Percentiles rank a stretch among this genome's conserved stretches.
Conservation (phyloP, 2,113 vertebrate species). For the Himantopus leucocephalus region DNA sequence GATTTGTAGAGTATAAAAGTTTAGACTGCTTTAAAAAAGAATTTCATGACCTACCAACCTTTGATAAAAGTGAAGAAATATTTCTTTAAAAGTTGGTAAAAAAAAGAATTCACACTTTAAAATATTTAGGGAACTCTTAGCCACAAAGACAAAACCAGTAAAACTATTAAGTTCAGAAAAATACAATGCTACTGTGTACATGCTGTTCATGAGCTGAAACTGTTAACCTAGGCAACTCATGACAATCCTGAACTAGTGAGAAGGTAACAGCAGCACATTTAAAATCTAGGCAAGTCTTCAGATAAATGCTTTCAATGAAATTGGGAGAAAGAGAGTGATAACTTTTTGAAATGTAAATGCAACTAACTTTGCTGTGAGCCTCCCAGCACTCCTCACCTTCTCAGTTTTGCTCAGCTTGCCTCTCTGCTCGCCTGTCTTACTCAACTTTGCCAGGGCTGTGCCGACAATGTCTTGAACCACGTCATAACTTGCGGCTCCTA, state of each 20-base stretch:
- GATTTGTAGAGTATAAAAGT: not conserved
- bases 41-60: not conserved
- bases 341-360: not conserved
- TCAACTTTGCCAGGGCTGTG: not conserved
- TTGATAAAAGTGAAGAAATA: not conserved
- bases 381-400: not conserved
- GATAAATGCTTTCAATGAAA: not conserved
- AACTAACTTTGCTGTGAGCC: not conserved
- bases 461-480: not conserved
- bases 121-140: not conserved
- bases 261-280: not conserved
- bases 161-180: not conserved
- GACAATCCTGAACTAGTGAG: not conserved
- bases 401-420: not conserved
- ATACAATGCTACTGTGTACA: fast-evolving
- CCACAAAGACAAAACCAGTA: not conserved
- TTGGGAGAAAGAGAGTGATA: not conserved
- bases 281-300: not conserved
- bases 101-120: not conserved
- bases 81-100: not conserved
- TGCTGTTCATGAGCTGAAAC: not conserved
- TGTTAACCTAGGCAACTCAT: not conserved
- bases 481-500: not conserved
- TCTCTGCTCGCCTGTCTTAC: not conserved
- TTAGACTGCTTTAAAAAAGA: not conserved